Evolutionary conservation across 2,888 invertebrate genomes (phyloP).

Genomic region (Perizoma affinitatum): DNA sequence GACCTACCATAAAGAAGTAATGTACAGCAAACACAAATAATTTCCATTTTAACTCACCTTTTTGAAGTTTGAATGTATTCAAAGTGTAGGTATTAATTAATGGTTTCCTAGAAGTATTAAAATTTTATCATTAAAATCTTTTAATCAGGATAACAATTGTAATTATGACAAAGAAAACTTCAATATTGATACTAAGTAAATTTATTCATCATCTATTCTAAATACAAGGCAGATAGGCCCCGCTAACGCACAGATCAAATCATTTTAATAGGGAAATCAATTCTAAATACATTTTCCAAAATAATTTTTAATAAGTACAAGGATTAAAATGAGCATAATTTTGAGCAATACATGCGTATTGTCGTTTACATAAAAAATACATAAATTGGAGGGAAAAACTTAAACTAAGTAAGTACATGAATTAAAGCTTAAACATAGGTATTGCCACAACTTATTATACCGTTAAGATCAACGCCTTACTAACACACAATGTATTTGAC

Average conservation of each 20-base stretch:
- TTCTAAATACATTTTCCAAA: constrained; percentile 48
- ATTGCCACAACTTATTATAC: constrained; percentile 63
- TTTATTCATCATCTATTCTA: constrained; percentile 78
- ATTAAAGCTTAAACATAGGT: constrained; percentile 68
- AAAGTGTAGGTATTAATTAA: no score
- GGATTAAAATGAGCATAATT: constrained; percentile 69
- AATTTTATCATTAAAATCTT: no score
- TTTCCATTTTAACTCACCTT: no score
- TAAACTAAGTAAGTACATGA: constrained; percentile 53
- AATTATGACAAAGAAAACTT: constrained; percentile 48
- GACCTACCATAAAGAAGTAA: no score
- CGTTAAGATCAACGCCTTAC: constrained; percentile 37
- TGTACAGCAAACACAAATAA: no score
- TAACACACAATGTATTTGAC: constrained; percentile 16
- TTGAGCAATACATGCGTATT: constrained; percentile 80
- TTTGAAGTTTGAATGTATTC: no score
- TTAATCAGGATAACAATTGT: no score
- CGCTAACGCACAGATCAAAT: constrained; percentile 66
- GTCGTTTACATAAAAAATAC: constrained; percentile 60
- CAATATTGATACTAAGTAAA: constrained; percentile 71
- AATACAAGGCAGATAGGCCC: constrained; percentile 65
- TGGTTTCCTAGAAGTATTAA: no score
- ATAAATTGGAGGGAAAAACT: constrained; percentile 36
- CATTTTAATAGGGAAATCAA: constrained; percentile 42
- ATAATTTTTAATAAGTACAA: constrained; percentile 54